Evolutionary conservation across 2,797 vertebrate species (phyloP).

Genomic region (Oreochromis mossambicus): DNA sequence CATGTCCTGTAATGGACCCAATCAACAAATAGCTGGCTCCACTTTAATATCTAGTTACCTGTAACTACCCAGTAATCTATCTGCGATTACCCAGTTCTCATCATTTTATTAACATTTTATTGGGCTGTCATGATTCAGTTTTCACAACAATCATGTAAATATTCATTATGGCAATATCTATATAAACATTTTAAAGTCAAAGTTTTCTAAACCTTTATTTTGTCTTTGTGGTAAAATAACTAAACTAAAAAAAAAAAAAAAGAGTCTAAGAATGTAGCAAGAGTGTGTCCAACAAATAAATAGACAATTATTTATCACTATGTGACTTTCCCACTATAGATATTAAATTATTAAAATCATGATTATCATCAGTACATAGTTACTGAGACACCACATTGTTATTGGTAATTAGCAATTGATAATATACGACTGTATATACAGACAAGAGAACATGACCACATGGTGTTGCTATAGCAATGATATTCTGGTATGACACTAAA

Average conservation of each 20-base stretch:
- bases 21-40: neutral
- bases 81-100: neutral
- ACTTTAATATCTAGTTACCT: neutral
- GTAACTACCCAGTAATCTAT: neutral
- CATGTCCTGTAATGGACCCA: accelerated
- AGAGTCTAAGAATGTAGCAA: neutral
- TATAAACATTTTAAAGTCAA: accelerated
- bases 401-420: neutral
- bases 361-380: neutral
- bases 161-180: neutral
- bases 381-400: accelerated
- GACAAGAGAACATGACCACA: accelerated
- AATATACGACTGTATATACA: neutral
- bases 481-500: neutral
- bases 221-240: neutral
- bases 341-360: neutral
- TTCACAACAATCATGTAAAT: accelerated
- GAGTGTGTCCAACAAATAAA: neutral
- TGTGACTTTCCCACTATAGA: neutral
- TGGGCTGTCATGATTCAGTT: neutral
- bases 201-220: accelerated
- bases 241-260: neutral
- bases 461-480: neutral
- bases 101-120: neutral
- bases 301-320: accelerated